Conservation (phyloP, 2,113 vertebrate species). For the Acanthochromis polyacanthus region DNA sequence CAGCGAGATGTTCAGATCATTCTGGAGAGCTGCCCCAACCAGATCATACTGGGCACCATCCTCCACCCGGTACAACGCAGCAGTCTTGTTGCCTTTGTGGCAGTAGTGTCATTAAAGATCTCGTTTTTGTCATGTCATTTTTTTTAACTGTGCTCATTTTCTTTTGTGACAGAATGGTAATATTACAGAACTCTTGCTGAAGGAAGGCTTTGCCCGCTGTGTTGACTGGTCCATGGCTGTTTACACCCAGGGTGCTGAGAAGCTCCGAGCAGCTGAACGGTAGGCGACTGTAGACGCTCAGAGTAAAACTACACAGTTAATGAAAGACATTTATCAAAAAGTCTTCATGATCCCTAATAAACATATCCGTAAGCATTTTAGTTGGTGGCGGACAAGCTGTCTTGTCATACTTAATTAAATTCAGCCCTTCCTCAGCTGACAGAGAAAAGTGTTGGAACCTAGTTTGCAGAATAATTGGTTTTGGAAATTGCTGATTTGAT, state of each 20-base stretch:
- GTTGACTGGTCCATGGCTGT: slow-evolving; percentile 99
- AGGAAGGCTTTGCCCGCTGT: slow-evolving; percentile 96
- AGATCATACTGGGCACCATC: slow-evolving; percentile 96
- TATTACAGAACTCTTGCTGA: slow-evolving; percentile 95
- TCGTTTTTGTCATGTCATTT: not conserved
- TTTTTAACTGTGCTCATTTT: not conserved
- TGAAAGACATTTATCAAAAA: not conserved
- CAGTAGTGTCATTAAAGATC: not conserved
- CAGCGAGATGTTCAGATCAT: slow-evolving; percentile 98
- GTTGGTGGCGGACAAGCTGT: not conserved
- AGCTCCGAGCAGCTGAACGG: slow-evolving; percentile 94
- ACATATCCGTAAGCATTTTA: not conserved
- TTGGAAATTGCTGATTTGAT: slow-evolving; percentile 1
- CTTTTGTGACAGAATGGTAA: slow-evolving; percentile 90
- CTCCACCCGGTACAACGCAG: slow-evolving; percentile 90
- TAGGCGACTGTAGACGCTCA: slow-evolving; percentile 47
- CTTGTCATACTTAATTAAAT: not conserved
- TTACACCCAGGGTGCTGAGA: slow-evolving; percentile 95
- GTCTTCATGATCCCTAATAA: not conserved
- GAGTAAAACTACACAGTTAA: not conserved
- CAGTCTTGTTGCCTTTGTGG: not conserved
- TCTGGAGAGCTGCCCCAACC: slow-evolving; percentile 97
- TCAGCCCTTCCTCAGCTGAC: not conserved
- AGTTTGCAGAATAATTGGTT: not conserved
- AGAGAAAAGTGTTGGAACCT: not conserved